These are phyloP conservation scores for Caenorhabditis angaria DNA, from an alignment of 2,888 invertebrate species.

Conservation along the genomic window DNA sequence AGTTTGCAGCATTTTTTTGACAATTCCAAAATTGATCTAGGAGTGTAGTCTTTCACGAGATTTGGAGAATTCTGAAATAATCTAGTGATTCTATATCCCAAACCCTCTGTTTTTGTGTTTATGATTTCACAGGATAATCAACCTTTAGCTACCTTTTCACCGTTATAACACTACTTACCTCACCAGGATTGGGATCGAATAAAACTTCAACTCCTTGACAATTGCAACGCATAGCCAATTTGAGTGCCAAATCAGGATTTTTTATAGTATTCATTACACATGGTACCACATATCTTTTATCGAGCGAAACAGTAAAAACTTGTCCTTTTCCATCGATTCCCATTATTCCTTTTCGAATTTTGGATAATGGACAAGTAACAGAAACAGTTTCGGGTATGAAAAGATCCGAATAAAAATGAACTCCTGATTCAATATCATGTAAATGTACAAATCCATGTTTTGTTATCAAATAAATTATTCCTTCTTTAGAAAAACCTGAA, in stretches of 20 bases:
- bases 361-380: constrained; percentile 93
- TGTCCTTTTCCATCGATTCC: constrained; percentile 81
- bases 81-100: too few relatives aligned
- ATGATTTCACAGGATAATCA: too few relatives aligned
- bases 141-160: too few relatives aligned
- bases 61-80: too few relatives aligned
- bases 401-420: constrained; percentile 97
- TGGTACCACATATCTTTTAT: constrained; percentile 95
- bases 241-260: constrained; percentile 93
- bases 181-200: constrained; percentile 95
- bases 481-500: not conserved
- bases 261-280: constrained; percentile 94
- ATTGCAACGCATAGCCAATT: constrained; percentile 84
- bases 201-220: constrained; percentile 92
- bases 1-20: too few relatives aligned
- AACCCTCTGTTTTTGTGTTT: too few relatives aligned
- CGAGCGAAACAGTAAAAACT: constrained; percentile 97
- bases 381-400: constrained; percentile 98
- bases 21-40: too few relatives aligned
- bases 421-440: constrained; percentile 95
- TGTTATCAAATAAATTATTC: constrained; percentile 77
- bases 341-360: constrained; percentile 94
- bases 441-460: constrained; percentile 98
- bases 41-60: too few relatives aligned
- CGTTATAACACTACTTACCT: too few relatives aligned